phyloP scores from a whole-genome alignment of 2,797 vertebrate species.

The Luscinia luscinia region DNA sequence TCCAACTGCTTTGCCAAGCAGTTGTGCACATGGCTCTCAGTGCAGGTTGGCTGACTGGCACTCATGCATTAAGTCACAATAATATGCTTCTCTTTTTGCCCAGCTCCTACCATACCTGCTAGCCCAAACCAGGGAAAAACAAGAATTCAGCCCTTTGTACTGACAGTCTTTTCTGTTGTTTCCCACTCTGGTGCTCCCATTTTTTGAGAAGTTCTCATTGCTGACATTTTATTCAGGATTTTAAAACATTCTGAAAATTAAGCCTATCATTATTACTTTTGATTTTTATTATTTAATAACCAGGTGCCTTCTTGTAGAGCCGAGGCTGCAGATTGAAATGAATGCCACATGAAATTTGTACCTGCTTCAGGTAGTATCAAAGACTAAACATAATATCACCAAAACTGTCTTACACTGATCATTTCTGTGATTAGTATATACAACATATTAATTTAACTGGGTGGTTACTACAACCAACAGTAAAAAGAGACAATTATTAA shows the following conservation, averaged over 20 bases:
- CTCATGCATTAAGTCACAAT: not conserved
- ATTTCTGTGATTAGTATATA: not conserved
- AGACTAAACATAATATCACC: not conserved
- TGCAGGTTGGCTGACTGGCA: not conserved
- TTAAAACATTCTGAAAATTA: not conserved
- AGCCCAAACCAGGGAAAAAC: not conserved
- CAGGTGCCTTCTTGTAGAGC: not conserved
- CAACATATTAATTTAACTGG: not conserved
- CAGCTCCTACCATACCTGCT: not conserved
- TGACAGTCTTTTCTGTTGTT: not conserved
- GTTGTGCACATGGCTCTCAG: not conserved
- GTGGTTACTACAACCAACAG: not conserved
- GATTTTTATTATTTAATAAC: not conserved
- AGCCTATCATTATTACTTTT: not conserved
- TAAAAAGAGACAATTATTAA: not conserved
- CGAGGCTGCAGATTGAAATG: not conserved
- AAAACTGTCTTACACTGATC: not conserved
- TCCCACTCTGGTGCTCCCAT: not conserved
- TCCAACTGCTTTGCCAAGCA: not conserved
- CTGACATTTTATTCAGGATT: not conserved
- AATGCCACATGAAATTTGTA: not conserved
- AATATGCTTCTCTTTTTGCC: not conserved
- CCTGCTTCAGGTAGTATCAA: not conserved
- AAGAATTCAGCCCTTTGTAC: not conserved
- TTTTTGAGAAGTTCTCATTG: not conserved